Evolutionary conservation across 2,113 vertebrate genomes (phyloP), one percentile per base, ranked within the genome.

Genomic region (Periophthalmus modestus): DNA sequence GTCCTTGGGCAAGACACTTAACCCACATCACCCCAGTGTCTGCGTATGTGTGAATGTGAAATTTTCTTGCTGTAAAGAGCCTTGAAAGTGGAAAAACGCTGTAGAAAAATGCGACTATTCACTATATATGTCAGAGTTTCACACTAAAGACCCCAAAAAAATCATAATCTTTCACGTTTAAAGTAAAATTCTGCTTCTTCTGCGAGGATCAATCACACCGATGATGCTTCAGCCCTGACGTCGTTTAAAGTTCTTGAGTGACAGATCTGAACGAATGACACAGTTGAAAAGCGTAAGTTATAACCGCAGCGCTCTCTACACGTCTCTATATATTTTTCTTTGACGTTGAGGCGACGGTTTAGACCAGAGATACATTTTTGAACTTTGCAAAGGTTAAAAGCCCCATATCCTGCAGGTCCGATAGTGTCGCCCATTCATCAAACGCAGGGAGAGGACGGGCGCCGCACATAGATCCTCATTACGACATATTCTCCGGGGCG

Each of bases 261-360:
- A 69, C 66, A 65, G 15, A 15, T 52, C 1, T 23, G 18, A 61
- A 18, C 52, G 66, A 71, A 75, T 74, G 47, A 70, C 33, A 69
- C 28, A 28, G 48, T 71, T 43, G 71, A 59, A 79, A 21, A n/a
- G 16, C 79, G 54, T 23, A 66, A 50, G 23, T 14, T 69, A 5
- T 14, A 13, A 75, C 14, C 11, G n/a, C n/a, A n/a, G n/a, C n/a
- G n/a, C n/a, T n/a, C n/a, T n/a, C n/a, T n/a, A n/a, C n/a, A n/a
- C n/a, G n/a, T n/a, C 47, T 36, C 18, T 63, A n/a, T n/a, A 62
- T 48, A 68, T 46, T 69, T 36, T 72, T 5, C 63, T 72, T 58
- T 73, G 57, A 73, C 69, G 71, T 48, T 7, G 3, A 58, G 21
- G 68, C 36, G 47, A 47, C 11, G 43, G 0, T 7, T 16, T 36